Percentiles rank a stretch among this genome's conserved stretches.
These are phyloP conservation scores for Ambastaia sidthimunki DNA, from an alignment of 2,797 vertebrate species.

Conservation along the genomic window DNA sequence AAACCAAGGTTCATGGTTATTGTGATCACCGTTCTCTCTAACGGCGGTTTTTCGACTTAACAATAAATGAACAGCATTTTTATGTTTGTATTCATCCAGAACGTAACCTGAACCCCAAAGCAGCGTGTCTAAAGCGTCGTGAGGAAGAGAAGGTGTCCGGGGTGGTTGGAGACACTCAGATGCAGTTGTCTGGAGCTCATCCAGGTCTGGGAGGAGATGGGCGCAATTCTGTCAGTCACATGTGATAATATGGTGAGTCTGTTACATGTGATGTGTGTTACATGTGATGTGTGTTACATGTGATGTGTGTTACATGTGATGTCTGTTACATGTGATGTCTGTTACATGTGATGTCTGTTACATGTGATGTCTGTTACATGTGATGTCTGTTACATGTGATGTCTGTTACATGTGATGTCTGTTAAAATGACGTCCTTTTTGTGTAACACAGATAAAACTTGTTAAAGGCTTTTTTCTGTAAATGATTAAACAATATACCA, in stretches of 20 bases:
- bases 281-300: neutral
- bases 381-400: too few relatives aligned
- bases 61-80: neutral
- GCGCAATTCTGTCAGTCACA: conserved; percentile 95
- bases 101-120: conserved; percentile 98
- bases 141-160: conserved; percentile 98
- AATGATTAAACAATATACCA: neutral
- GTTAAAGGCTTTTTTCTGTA: neutral
- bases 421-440: neutral
- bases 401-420: neutral
- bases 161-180: conserved; percentile 91
- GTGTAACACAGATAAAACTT: neutral
- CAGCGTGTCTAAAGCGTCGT: conserved; percentile 96
- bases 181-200: conserved; percentile 92
- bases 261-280: neutral
- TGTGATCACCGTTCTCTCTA: too few relatives aligned
- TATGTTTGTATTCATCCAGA: conserved; percentile 74
- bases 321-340: too few relatives aligned
- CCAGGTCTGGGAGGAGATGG: conserved; percentile 89
- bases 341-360: too few relatives aligned
- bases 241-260: conserved; percentile 80
- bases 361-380: too few relatives aligned
- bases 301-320: neutral
- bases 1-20: too few relatives aligned
- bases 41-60: neutral